Base-by-base conservation (phyloP, 1,140 invertebrate genomes). In the Thaumetopoea pityocampa region DNA sequence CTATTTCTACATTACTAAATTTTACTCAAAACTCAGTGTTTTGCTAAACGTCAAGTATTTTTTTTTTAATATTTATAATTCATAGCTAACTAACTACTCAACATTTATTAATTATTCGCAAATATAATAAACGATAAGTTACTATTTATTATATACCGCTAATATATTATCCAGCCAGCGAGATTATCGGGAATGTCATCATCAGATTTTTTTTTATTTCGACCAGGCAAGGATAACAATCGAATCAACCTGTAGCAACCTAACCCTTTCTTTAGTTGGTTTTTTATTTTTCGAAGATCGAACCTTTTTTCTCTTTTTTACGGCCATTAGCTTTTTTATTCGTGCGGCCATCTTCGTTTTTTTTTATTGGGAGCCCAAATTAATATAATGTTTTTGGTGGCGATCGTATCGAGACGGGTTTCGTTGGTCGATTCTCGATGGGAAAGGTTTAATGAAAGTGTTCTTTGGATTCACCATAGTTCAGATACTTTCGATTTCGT, bases 361-460 rank as follows among this genome's bases (percentile, higher is more conserved):
- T n/a, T n/a, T n/a, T 83, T 83, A 70, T 79, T 72, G 67, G 52
- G 56, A 78, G 77, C 76, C 76, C 79, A 80, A 83, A 83, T 83
- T 83, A 83, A 83, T 83, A 80, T 76, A 64, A 69, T 72, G 66
- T 71, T 68, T 80, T 74, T 70, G 61, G 64, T 60, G 52, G 51
- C 10, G 60, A 67, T 62, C 45, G 42, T 65, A 73, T 72, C 58
- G 36, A 32, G 73, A 79, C 79, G 51, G 71, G 79, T 83, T 83
- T 53, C n/a, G 14, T 37, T 38, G 41, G 37, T 50, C 32, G 51
- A 53, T 34, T 30, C 40, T 44, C 45, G 60, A 67, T 72, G 72
- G 77, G 72, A 80, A 83, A 73, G 55, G 53, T 67, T 63, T 73
- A 77, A 82, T 76, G 78, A 82, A 82, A 82, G 78, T 79, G 68